A percentile compares a stretch with the other conserved stretches of the same genome.
Evolutionary conservation across 1,140 invertebrate genomes (phyloP).

Genomic region (Ceratina australensis): DNA sequence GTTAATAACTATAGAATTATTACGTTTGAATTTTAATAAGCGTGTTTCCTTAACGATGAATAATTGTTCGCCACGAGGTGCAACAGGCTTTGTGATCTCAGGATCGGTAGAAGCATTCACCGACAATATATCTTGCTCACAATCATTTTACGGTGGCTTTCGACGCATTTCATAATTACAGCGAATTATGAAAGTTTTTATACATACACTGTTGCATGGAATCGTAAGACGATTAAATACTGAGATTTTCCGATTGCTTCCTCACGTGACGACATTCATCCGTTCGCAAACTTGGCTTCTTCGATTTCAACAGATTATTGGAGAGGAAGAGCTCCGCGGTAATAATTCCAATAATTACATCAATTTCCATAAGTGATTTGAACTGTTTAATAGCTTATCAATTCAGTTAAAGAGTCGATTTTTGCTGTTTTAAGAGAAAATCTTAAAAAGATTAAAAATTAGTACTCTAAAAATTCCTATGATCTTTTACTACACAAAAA

Average conservation of each 20-base stretch:
- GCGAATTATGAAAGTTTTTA: conserved; percentile 43
- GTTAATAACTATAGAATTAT: too few species aligned
- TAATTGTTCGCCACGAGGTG: not conserved
- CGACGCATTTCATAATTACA: conserved; percentile 7
- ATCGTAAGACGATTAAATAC: conserved; percentile 33
- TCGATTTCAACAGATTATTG: conserved; percentile 31
- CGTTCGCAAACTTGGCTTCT: not conserved
- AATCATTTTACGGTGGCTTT: conserved; percentile 34
- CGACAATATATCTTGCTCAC: not conserved
- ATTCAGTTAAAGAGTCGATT: too few species aligned
- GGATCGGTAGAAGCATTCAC: conserved; percentile 16
- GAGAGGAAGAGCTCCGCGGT: not conserved
- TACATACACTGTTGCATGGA: not conserved
- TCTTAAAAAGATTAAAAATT: too few species aligned
- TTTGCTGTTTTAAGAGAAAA: too few species aligned
- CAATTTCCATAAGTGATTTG: conserved; percentile 11
- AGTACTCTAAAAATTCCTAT: too few species aligned
- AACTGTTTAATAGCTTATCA: not conserved
- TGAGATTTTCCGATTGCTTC: conserved; percentile 41
- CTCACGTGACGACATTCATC: conserved; percentile 33
- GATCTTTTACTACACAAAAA: too few species aligned
- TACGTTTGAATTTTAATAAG: too few species aligned
- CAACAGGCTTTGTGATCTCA: conserved; percentile 2
- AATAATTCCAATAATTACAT: conserved; percentile 7
- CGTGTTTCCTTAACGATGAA: too few species aligned